phyloP scores from a whole-genome alignment of 1,140 invertebrate species.

The Psix sp. region DNA sequence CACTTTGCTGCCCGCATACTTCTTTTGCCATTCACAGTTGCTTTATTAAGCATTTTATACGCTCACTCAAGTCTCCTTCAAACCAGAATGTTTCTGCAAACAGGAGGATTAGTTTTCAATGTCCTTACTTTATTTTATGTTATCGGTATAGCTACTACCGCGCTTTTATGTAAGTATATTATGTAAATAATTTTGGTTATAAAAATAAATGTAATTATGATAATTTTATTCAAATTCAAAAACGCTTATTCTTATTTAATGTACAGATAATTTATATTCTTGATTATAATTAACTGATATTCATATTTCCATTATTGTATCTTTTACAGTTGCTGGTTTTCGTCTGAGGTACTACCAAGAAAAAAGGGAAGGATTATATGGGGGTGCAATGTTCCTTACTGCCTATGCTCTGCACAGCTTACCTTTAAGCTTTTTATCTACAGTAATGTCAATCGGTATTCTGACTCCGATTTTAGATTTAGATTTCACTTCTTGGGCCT shows the following conservation, averaged over 20 bases:
- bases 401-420: constrained; percentile 88
- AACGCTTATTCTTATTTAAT: no score
- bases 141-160: constrained; percentile 87
- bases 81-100: constrained; percentile 73
- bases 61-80: constrained; percentile 74
- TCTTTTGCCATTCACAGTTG: constrained; percentile 86
- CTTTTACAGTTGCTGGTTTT: constrained; percentile 84
- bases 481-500: constrained; percentile 67
- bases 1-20: constrained; percentile 86
- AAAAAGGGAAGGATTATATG: constrained; percentile 89
- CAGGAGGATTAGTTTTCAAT: constrained; percentile 87
- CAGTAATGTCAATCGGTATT: constrained; percentile 71
- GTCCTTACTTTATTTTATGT: constrained; percentile 87
- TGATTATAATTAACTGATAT: no score
- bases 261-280: no score
- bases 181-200: not conserved
- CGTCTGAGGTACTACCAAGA: constrained; percentile 94
- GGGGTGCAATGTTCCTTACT: constrained; percentile 88
- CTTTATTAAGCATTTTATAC: constrained; percentile 89
- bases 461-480: constrained; percentile 70
- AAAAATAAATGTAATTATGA: no score
- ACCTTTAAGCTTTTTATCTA: constrained; percentile 85
- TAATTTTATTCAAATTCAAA: no score
- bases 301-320: not conserved
- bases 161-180: constrained; percentile 87